These are phyloP conservation scores for Panurus biarmicus DNA, from an alignment of 2,113 vertebrate species.

Conservation along the genomic window DNA sequence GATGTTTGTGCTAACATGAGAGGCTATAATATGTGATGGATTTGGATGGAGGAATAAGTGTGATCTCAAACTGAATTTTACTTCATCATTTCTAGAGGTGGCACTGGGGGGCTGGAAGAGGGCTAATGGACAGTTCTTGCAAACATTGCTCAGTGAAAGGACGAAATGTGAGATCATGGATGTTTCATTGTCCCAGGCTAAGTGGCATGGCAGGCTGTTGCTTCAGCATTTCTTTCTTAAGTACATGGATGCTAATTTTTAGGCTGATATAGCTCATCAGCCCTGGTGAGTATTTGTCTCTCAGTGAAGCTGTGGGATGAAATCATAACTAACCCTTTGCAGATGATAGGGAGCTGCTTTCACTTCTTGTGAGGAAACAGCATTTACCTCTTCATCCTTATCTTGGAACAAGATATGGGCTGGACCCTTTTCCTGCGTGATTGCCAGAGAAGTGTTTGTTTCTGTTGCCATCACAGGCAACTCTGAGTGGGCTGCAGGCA, in stretches of 20 bases:
- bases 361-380: not conserved
- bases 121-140: not conserved
- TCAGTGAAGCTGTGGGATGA: not conserved
- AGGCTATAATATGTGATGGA: slow-evolving; percentile 1
- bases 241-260: not conserved
- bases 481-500: not conserved
- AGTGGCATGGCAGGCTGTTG: slow-evolving; percentile 1
- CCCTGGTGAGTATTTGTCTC: not conserved
- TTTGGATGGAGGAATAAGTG: slow-evolving; percentile 3
- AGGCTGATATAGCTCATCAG: not conserved
- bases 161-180: not conserved
- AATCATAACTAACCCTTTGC: not conserved
- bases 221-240: slow-evolving; percentile 28
- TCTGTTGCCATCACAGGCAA: not conserved
- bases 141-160: not conserved
- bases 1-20: slow-evolving; percentile 30
- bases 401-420: not conserved
- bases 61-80: slow-evolving; percentile 21
- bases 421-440: not conserved
- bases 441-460: not conserved
- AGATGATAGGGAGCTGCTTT: not conserved
- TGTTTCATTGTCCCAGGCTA: not conserved
- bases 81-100: slow-evolving; percentile 28
- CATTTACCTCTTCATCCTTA: not conserved
- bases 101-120: not conserved